phyloP scores from a whole-genome alignment of 30 jellyfish, hydroid and myxozoan genomes.

The Hydra vulgaris region DNA sequence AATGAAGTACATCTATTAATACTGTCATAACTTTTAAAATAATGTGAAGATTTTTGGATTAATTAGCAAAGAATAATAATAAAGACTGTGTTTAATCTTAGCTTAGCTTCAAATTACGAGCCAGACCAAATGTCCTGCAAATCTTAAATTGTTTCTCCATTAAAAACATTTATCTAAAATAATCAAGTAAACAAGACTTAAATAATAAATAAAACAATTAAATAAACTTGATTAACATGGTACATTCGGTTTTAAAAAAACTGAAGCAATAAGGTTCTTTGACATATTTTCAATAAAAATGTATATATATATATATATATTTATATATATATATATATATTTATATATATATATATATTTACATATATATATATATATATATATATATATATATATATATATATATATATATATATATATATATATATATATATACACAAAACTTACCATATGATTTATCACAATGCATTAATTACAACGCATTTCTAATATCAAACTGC shows the following conservation, averaged over 20 bases:
- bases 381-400: too few relatives aligned
- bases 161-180: not conserved
- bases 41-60: not conserved
- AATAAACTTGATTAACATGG: not conserved
- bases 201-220: not conserved
- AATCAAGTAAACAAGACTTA: not conserved
- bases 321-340: too few relatives aligned
- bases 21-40: not conserved
- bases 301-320: too few relatives aligned
- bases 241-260: too few relatives aligned
- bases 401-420: too few relatives aligned
- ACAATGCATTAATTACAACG: not conserved
- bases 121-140: not conserved
- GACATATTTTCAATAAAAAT: too few relatives aligned
- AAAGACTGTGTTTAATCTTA: not conserved
- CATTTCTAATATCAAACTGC: not conserved
- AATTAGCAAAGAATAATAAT: not conserved
- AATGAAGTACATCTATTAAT: not conserved
- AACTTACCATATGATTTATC: not conserved
- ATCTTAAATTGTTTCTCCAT: not conserved
- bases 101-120: not conserved
- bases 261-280: too few relatives aligned
- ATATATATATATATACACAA: too few relatives aligned
- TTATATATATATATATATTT: too few relatives aligned
- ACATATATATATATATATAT: too few relatives aligned